phyloP scores from a whole-genome alignment of 2,888 invertebrate species.

The Drosophila mettleri region DNA sequence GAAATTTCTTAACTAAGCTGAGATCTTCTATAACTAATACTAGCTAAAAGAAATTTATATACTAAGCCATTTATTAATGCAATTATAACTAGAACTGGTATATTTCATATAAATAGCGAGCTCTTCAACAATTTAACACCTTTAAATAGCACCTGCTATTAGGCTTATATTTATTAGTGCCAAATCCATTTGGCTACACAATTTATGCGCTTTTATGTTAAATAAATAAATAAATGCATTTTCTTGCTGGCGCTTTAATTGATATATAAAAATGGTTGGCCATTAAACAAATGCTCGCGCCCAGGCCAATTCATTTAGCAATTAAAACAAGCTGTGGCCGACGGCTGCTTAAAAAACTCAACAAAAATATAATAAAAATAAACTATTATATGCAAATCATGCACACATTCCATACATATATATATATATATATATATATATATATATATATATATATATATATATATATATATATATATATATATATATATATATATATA shows the following conservation, averaged over 20 bases:
- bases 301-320: constrained; percentile 78
- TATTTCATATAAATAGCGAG: neutral
- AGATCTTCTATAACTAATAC: too few relatives aligned
- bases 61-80: too few relatives aligned
- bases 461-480: neutral
- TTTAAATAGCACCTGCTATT: constrained; percentile 39
- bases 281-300: constrained; percentile 70
- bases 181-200: constrained; percentile 55
- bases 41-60: too few relatives aligned
- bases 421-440: constrained; percentile 6
- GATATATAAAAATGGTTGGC: constrained; percentile 76
- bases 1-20: too few relatives aligned
- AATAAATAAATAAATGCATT: constrained; percentile 50
- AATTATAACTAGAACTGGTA: neutral
- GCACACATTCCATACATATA: constrained; percentile 1
- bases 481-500: constrained; percentile 13
- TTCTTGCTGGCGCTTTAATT: constrained; percentile 72
- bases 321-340: constrained; percentile 79
- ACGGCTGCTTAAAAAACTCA: constrained; percentile 35
- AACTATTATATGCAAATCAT: constrained; percentile 73
- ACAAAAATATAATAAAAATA: constrained; percentile 37
- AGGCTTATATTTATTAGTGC: constrained; percentile 34
- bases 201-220: constrained; percentile 62
- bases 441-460: constrained; percentile 51
- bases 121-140: constrained; percentile 37